Conservation (phyloP, 2,113 vertebrate genomes). For the Nothocercus julius region DNA sequence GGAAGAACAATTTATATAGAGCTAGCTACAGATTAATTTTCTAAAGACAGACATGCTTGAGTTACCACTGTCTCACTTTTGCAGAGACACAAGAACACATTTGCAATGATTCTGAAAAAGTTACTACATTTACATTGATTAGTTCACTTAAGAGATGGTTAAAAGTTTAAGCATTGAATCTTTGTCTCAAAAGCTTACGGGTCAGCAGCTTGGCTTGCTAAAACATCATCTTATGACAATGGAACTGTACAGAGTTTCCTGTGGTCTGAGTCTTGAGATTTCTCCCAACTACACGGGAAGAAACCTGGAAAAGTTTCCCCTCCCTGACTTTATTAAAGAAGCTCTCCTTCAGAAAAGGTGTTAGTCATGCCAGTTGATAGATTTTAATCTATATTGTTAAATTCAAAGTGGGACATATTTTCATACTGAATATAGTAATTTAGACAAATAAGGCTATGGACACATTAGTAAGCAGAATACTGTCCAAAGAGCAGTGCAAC, state of each 20-base stretch:
- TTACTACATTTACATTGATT: slow-evolving; percentile 20
- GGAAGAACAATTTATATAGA: slow-evolving; percentile 26
- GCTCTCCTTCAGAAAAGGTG: neutral
- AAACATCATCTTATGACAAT: slow-evolving; percentile 20
- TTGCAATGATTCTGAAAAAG: slow-evolving; percentile 15
- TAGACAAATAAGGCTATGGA: neutral
- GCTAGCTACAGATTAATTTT: slow-evolving; percentile 22
- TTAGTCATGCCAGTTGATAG: neutral
- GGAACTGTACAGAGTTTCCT: neutral
- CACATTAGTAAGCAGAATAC: slow-evolving; percentile 47
- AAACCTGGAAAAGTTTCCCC: neutral
- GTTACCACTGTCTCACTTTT: slow-evolving; percentile 16
- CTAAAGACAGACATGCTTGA: slow-evolving; percentile 17
- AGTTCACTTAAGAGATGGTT: neutral
- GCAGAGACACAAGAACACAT: neutral
- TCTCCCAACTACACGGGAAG: neutral
- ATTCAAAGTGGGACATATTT: neutral
- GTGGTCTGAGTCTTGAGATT: neutral
- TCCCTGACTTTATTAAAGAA: neutral
- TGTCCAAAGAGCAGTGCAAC: slow-evolving; percentile 37
- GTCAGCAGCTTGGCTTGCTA: slow-evolving; percentile 10
- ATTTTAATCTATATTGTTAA: neutral
- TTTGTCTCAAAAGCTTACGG: slow-evolving; percentile 3
- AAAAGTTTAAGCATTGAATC: slow-evolving; percentile 11
- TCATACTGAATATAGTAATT: neutral